These are phyloP conservation scores for Tipula unca DNA, from an alignment of 2,888 invertebrate genomes.

Conservation along the genomic window DNA sequence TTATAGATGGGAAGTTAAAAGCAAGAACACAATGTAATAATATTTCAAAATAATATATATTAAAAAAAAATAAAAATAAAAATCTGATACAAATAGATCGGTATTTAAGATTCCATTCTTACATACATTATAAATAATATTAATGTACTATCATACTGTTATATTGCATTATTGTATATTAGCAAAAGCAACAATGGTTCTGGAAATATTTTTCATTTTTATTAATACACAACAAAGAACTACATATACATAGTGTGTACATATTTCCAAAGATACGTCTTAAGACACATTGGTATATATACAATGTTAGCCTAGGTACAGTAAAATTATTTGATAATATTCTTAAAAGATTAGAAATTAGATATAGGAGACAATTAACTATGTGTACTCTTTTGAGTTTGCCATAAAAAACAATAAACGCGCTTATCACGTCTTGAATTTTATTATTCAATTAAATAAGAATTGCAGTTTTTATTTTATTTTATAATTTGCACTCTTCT, in stretches of 20 bases:
- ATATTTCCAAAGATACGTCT: background rate
- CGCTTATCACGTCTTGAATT: background rate
- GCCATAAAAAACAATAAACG: background rate
- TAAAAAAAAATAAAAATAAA: background rate
- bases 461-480: background rate
- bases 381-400: background rate
- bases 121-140: conserved; percentile 14
- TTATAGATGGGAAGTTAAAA: conserved; percentile 8
- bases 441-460: background rate
- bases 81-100: conserved; percentile 1
- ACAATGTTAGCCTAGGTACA: background rate
- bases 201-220: background rate
- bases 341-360: background rate
- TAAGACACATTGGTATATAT: background rate
- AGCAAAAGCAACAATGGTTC: conserved; percentile 8
- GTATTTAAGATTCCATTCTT: conserved; percentile 14
- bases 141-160: conserved; percentile 8
- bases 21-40: conserved; percentile 8
- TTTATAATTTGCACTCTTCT: background rate
- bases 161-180: background rate
- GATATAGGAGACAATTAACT: background rate
- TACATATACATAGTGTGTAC: background rate
- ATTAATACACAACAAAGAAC: background rate
- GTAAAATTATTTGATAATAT: background rate
- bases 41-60: conserved; percentile 3